Conservation (phyloP, 2,797 vertebrate species). For the Sebastes minor region DNA sequence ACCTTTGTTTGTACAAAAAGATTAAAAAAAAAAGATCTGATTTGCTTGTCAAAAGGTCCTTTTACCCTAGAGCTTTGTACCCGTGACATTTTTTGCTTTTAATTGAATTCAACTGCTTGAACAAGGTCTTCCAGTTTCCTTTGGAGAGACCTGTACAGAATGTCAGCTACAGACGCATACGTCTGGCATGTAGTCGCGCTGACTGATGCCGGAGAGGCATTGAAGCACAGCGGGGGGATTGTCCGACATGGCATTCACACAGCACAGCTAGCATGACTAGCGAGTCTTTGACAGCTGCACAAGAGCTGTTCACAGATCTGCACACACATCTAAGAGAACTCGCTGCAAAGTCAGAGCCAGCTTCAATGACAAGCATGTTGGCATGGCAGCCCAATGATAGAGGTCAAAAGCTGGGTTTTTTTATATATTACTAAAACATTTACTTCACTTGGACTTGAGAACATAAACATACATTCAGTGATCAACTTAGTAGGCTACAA, state of each 20-base stretch:
- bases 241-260: conserved; percentile 23
- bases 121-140: background rate
- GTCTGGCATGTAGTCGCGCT: background rate
- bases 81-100: background rate
- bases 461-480: background rate
- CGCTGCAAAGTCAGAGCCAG: background rate
- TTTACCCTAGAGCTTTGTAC: background rate
- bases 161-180: background rate
- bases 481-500: background rate
- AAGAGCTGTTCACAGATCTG: conserved; percentile 12
- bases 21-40: background rate
- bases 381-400: background rate
- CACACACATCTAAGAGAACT: background rate
- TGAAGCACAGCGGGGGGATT: conserved; percentile 17
- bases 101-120: background rate
- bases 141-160: background rate
- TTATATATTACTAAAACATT: background rate
- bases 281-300: conserved; percentile 19
- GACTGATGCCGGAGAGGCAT: conserved; percentile 7
- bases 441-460: background rate
- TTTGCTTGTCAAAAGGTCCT: background rate
- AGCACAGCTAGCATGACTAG: conserved; percentile 22
- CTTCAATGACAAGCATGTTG: background rate
- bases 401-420: background rate
- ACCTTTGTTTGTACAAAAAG: background rate